Conservation (phyloP, 2,113 vertebrate species). For the Tyrannus savana region DNA sequence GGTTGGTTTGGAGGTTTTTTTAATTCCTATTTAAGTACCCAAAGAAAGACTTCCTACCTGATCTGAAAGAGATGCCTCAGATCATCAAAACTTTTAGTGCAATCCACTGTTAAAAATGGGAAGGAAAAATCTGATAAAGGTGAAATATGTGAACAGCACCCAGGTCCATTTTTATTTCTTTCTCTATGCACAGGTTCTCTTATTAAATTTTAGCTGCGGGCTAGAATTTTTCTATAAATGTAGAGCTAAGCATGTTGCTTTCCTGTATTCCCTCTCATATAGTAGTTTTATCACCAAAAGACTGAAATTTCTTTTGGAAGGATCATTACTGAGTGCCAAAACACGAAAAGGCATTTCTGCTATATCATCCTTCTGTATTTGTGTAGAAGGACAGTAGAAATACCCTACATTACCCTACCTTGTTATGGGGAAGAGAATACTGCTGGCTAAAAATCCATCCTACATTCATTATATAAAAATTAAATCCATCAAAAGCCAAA, state of each 20-base stretch:
- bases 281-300: background rate
- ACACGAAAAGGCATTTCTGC: background rate
- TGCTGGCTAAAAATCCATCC: background rate
- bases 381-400: background rate
- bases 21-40: background rate
- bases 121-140: background rate
- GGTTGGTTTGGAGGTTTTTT: accelerated
- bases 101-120: background rate
- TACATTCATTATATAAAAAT: background rate
- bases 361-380: background rate
- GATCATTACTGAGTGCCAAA: background rate
- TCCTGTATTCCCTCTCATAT: background rate
- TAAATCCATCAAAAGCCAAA: slow-evolving; percentile 3
- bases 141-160: background rate
- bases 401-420: background rate
- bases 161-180: background rate
- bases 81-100: background rate
- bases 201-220: background rate
- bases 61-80: background rate
- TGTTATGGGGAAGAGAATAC: background rate
- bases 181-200: background rate
- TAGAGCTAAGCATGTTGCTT: background rate
- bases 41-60: background rate
- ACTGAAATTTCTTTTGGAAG: background rate
- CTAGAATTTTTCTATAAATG: background rate